Conservation (phyloP, 1,140 invertebrate genomes). For the Scaptodrosophila lebanonensis region DNA sequence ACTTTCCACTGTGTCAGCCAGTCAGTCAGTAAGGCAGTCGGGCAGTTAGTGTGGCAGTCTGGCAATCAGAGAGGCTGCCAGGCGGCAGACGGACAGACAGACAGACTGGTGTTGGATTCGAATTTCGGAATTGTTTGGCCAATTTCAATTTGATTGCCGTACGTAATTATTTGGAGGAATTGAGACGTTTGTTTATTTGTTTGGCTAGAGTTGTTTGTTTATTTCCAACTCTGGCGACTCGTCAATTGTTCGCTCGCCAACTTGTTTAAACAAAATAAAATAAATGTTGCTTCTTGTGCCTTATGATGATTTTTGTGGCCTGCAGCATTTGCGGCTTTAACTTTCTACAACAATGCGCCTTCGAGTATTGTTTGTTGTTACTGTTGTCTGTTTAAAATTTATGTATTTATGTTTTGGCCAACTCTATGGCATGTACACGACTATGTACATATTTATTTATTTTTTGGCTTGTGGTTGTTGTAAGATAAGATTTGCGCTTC, state of each 20-base stretch:
- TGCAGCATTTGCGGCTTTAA: slow-evolving; percentile 33
- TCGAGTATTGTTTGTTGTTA: slow-evolving; percentile 27
- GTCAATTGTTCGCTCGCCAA: too few relatives aligned
- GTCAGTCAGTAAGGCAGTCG: too few relatives aligned
- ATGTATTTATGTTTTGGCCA: too few relatives aligned
- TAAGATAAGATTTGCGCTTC: slow-evolving; percentile 64
- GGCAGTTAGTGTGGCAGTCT: too few relatives aligned
- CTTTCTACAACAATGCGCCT: slow-evolving; percentile 56
- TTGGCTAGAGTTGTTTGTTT: slow-evolving; percentile 13
- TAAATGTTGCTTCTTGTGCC: too few relatives aligned
- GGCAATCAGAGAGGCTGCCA: too few relatives aligned
- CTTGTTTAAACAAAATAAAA: slow-evolving; percentile 29
- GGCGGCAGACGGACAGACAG: too few relatives aligned
- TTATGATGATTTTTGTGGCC: slow-evolving; percentile 12
- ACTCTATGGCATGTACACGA: slow-evolving; percentile 51
- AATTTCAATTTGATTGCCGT: slow-evolving; percentile 53
- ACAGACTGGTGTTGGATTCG: too few relatives aligned
- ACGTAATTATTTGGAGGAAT: slow-evolving; percentile 69
- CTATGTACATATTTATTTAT: too few relatives aligned
- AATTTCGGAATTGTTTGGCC: too few relatives aligned
- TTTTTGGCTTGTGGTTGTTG: too few relatives aligned
- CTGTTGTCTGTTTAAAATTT: too few relatives aligned
- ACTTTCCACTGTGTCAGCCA: slow-evolving; percentile 41
- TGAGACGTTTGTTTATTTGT: slow-evolving; percentile 53
- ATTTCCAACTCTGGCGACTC: slow-evolving; percentile 10